Evolutionary conservation across 2,888 invertebrate species (phyloP).

Genomic region (Leptopilina syphax): DNA sequence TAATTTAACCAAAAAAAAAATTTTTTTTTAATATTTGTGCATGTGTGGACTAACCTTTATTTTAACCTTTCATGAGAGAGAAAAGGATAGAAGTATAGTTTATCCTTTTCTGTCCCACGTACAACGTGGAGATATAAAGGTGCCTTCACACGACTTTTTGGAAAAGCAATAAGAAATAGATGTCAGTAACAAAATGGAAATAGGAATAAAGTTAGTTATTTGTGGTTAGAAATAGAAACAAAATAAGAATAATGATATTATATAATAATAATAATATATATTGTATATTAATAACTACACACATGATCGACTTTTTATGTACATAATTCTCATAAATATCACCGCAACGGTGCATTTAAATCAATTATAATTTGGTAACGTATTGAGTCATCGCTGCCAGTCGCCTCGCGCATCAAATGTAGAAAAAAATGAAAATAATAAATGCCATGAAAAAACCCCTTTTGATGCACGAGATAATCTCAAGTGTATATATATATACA

Average conservation of each 20-base stretch:
- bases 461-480: slow-evolving; percentile 14
- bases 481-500: background rate
- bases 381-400: background rate
- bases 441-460: background rate
- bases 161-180: too few relatives aligned
- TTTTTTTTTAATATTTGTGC: too few relatives aligned
- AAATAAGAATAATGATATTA: slow-evolving; percentile 7
- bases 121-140: too few relatives aligned
- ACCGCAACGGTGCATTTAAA: slow-evolving; percentile 47
- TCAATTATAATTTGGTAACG: slow-evolving; percentile 46
- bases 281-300: slow-evolving; percentile 27
- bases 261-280: slow-evolving; percentile 35
- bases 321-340: slow-evolving; percentile 48
- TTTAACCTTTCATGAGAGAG: too few relatives aligned
- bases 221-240: background rate
- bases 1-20: too few relatives aligned
- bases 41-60: too few relatives aligned
- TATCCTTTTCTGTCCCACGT: too few relatives aligned
- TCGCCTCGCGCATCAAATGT: background rate
- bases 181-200: too few relatives aligned
- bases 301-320: slow-evolving; percentile 36
- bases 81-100: too few relatives aligned
- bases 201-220: too few relatives aligned
- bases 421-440: background rate
- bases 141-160: too few relatives aligned